Evolutionary conservation across 2,888 invertebrate genomes (phyloP).

Genomic region (Agonopterix alstromeriana): DNA sequence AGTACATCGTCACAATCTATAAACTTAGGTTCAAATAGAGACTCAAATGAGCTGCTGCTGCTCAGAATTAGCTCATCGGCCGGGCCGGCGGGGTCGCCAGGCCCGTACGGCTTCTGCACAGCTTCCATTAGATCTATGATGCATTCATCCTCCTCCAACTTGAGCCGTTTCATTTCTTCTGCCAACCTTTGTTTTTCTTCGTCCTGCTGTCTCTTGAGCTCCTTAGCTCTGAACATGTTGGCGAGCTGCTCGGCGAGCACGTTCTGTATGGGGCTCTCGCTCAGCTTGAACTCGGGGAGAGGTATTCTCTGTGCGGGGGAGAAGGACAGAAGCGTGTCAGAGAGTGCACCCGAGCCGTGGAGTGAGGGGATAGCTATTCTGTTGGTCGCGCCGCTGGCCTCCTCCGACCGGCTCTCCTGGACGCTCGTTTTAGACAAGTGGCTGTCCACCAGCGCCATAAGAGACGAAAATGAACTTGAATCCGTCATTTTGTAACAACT

Average conservation of each 20-base stretch:
- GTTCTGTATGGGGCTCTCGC: constrained; percentile 35
- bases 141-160: constrained; percentile 32
- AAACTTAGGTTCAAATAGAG: constrained; percentile 33
- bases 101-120: constrained; percentile 26
- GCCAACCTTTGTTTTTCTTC: constrained; percentile 33
- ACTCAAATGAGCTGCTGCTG: constrained; percentile 43
- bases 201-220: constrained; percentile 36
- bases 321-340: constrained; percentile 30
- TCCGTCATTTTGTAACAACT: constrained; percentile 38
- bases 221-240: constrained; percentile 59
- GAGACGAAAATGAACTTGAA: constrained; percentile 48
- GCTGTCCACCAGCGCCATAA: constrained; percentile 53
- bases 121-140: constrained; percentile 53
- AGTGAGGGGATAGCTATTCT: constrained; percentile 21
- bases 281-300: constrained; percentile 34
- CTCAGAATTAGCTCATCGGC: constrained; percentile 18
- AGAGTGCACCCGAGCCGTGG: constrained; percentile 20
- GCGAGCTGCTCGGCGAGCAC: constrained; percentile 49
- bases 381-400: constrained; percentile 19
- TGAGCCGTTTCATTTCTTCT: constrained; percentile 30
- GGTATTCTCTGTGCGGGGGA: constrained; percentile 34
- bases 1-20: constrained; percentile 20
- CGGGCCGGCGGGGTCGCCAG: constrained; percentile 8
- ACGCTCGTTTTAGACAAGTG: constrained; percentile 55
- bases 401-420: constrained; percentile 23